Evolutionary conservation across 2,797 vertebrate genomes (phyloP).

Genomic region (Cyprinella venusta): DNA sequence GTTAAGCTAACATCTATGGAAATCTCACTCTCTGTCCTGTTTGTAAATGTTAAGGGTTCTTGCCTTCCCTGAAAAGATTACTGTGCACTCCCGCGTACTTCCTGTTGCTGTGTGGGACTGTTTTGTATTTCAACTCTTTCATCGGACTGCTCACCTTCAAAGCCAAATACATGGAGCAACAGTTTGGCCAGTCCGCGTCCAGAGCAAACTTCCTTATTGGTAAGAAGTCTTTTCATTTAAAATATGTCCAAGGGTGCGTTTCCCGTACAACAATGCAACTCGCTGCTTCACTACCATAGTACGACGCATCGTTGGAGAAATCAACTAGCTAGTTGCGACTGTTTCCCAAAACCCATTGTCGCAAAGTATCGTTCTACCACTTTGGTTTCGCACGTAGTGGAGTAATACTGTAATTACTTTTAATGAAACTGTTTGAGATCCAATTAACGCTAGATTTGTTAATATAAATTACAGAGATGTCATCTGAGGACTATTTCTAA

Average conservation of each 20-base stretch:
- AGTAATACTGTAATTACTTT: too few species aligned
- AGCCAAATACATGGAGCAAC: constrained; percentile 83
- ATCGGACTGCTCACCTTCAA: constrained; percentile 80
- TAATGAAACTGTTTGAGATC: too few species aligned
- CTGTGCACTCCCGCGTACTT: constrained; percentile 76
- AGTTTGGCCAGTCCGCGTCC: constrained; percentile 81
- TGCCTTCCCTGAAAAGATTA: constrained; percentile 75
- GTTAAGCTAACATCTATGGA: not conserved
- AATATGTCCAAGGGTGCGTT: not conserved
- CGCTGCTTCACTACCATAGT: too few species aligned
- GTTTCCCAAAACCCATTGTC: too few species aligned
- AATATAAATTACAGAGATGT: too few species aligned
- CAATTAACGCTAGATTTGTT: too few species aligned
- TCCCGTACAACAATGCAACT: too few species aligned
- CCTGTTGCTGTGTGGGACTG: constrained; percentile 75
- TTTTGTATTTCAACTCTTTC: constrained; percentile 78
- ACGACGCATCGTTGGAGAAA: too few species aligned
- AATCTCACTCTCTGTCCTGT: not conserved
- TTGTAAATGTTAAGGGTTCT: constrained; percentile 69
- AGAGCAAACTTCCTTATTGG: constrained; percentile 83
- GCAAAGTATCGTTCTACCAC: too few species aligned
- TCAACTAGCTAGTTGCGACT: too few species aligned
- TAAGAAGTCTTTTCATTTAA: constrained; percentile 54
- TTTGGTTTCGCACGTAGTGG: too few species aligned
- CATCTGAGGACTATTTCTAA: too few species aligned